Conservation (phyloP, 2,797 vertebrate species). For the Hirundo rustica region DNA sequence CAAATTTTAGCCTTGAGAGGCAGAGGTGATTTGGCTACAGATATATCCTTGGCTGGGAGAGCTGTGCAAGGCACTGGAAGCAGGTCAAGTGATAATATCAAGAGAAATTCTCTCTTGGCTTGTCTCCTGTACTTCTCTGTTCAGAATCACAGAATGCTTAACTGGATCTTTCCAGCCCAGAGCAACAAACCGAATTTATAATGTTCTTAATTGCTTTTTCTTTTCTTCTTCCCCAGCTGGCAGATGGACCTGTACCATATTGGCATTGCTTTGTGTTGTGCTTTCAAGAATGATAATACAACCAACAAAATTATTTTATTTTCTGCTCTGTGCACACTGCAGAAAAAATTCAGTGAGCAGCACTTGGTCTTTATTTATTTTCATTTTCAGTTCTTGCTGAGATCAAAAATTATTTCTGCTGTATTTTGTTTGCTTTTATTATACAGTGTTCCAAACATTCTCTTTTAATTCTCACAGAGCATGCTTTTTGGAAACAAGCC, state of each 20-base stretch:
- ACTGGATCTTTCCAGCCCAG: constrained; percentile 17
- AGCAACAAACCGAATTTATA: constrained; percentile 46
- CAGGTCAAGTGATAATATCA: background rate
- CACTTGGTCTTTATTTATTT: constrained; percentile 5
- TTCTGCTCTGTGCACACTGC: background rate
- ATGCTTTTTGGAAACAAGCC: background rate
- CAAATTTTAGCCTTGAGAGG: background rate
- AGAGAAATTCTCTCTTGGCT: background rate
- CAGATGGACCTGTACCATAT: constrained; percentile 22
- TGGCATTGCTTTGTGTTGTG: background rate
- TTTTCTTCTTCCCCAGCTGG: constrained; percentile 38
- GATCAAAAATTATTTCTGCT: constrained; percentile 17
- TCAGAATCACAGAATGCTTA: constrained; percentile 17
- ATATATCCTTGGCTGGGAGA: background rate
- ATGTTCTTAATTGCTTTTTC: constrained; percentile 55
- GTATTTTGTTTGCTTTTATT: constrained; percentile 18
- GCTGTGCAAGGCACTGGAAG: background rate
- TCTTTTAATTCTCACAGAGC: constrained; percentile 2
- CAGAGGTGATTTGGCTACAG: background rate
- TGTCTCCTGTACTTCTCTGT: background rate
- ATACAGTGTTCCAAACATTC: background rate
- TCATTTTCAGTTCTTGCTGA: background rate
- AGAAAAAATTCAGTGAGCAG: constrained; percentile 5
- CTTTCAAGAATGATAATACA: constrained; percentile 19
- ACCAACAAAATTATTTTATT: constrained; percentile 28